Evolutionary conservation across 1,140 invertebrate genomes (phyloP).

Genomic region (Eciton burchellii): DNA sequence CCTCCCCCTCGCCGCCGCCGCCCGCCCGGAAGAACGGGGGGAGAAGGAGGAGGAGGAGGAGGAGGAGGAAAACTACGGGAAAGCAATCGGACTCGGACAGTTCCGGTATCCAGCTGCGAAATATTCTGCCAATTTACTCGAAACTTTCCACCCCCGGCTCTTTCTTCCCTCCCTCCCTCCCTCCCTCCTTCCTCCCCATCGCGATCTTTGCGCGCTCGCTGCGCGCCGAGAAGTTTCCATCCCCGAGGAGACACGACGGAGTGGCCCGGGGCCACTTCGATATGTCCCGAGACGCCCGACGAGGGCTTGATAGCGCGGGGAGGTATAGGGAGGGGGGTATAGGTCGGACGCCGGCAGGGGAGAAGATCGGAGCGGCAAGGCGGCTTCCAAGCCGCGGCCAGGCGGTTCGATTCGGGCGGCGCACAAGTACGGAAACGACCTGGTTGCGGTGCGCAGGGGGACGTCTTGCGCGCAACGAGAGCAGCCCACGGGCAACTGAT

Average conservation of each 20-base stretch:
- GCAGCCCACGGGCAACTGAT: conserved; percentile 8
- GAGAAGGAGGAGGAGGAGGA: too few species aligned
- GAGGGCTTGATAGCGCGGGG: conserved; percentile 41
- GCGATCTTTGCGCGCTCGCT: conserved; percentile 44
- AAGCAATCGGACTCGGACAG: conserved; percentile 31
- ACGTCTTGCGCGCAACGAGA: conserved; percentile 36
- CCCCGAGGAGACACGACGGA: conserved; percentile 59
- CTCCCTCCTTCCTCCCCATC: too few species aligned
- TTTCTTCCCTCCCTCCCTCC: too few species aligned
- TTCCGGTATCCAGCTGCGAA: conserved; percentile 10
- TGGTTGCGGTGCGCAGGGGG: conserved; percentile 16
- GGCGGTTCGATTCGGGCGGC: conserved; percentile 58
- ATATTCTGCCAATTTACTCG: conserved; percentile 64
- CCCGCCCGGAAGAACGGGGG: too few species aligned
- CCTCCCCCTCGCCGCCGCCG: too few species aligned
- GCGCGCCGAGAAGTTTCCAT: conserved; percentile 68
- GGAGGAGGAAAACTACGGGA: conserved; percentile 11
- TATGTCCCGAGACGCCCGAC: conserved; percentile 60
- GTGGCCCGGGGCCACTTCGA: conserved; percentile 58
- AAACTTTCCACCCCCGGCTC: not conserved
- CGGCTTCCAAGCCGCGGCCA: too few species aligned
- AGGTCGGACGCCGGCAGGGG: too few species aligned
- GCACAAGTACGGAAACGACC: conserved; percentile 6
- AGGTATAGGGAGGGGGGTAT: too few species aligned
- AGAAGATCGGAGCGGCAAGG: too few species aligned